phyloP scores from a whole-genome alignment of 1,140 invertebrate genomes.

The Drosophila pseudoananassae region DNA sequence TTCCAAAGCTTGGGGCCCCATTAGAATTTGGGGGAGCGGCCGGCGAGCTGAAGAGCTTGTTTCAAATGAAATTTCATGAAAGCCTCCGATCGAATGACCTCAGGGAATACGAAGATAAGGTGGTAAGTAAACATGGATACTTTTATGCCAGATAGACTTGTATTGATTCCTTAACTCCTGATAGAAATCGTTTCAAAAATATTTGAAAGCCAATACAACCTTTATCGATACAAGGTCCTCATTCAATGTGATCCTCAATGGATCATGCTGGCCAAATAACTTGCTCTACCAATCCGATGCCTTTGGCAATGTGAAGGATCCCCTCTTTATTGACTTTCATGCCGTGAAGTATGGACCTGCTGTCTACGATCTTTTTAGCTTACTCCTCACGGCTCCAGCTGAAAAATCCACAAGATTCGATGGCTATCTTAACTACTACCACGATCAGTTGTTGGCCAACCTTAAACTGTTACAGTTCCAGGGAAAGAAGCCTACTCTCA shows the following conservation, averaged over 20 bases:
- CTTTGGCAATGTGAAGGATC: slow-evolving; percentile 59
- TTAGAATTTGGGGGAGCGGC: neutral
- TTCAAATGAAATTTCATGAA: slow-evolving; percentile 52
- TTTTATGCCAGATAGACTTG: neutral
- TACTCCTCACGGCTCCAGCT: slow-evolving; percentile 52
- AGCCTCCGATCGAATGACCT: slow-evolving; percentile 53
- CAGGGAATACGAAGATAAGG: slow-evolving; percentile 59
- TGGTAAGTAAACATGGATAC: slow-evolving; percentile 43
- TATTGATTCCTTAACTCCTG: neutral
- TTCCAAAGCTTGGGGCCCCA: slow-evolving; percentile 26
- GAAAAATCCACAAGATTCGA: slow-evolving; percentile 56
- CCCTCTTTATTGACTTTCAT: slow-evolving; percentile 49
- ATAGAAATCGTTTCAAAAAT: slow-evolving; percentile 62
- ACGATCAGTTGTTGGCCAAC: slow-evolving; percentile 41
- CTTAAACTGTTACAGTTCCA: slow-evolving; percentile 37
- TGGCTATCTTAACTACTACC: slow-evolving; percentile 47
- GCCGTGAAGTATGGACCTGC: slow-evolving; percentile 42
- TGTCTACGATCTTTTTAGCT: slow-evolving; percentile 45
- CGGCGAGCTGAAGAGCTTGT: slow-evolving; percentile 21
- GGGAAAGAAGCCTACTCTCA: slow-evolving; percentile 56
- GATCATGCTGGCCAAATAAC: slow-evolving; percentile 57
- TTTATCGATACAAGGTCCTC: slow-evolving; percentile 20
- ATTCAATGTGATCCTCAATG: slow-evolving; percentile 57
- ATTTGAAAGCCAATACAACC: neutral
- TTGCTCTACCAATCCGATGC: slow-evolving; percentile 49